These are phyloP conservation scores for Anagyrus pseudococci DNA, from an alignment of 2,888 invertebrate species.

Conservation along the genomic window DNA sequence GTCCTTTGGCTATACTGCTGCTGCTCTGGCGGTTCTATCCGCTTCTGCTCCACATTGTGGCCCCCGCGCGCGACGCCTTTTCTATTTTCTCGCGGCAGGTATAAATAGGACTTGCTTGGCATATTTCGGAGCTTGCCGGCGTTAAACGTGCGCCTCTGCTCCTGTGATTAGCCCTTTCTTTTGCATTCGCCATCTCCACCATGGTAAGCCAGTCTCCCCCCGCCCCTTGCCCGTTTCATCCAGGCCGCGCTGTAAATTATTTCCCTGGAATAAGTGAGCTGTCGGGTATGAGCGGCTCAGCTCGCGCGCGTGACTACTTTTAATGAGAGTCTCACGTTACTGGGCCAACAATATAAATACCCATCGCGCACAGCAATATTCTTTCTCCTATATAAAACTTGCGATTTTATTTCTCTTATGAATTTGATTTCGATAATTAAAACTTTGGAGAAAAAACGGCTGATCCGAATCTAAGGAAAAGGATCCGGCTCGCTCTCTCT, in stretches of 20 bases:
- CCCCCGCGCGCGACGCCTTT: neutral
- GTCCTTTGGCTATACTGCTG: no score
- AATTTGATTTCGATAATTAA: no score
- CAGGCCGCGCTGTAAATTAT: neutral
- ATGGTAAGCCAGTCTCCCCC: neutral
- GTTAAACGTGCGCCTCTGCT: neutral
- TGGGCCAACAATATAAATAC: neutral
- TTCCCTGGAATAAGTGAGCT: neutral
- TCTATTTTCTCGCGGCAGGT: conserved; percentile 33
- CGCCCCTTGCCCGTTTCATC: neutral
- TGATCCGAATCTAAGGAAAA: no score
- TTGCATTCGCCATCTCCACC: neutral
- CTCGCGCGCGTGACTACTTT: neutral
- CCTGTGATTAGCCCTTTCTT: conserved; percentile 9
- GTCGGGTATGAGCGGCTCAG: neutral
- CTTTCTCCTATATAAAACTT: neutral
- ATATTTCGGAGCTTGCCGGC: conserved; percentile 17
- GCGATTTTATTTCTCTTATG: no score
- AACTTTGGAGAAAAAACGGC: no score
- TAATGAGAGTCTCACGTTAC: neutral
- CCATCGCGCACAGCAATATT: no score
- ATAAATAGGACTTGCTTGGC: conserved; percentile 34
- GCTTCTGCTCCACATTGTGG: conserved; percentile 32
- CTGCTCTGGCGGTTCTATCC: no score
- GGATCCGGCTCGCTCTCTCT: no score